These are phyloP conservation scores for Trididemnum clinides DNA, from an alignment of 23 tunicate species.

Conservation along the genomic window DNA sequence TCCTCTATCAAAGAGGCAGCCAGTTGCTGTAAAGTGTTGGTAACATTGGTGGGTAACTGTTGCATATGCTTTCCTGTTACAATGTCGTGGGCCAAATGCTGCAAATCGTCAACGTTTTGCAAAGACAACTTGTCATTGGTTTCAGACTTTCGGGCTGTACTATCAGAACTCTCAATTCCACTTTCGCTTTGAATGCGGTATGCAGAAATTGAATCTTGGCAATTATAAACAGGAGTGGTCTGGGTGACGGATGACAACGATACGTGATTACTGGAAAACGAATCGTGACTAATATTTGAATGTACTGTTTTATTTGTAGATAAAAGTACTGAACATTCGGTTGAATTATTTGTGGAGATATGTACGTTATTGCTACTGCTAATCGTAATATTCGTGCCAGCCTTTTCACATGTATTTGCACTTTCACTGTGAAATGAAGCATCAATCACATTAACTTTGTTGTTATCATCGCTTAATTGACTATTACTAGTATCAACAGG, in stretches of 20 bases:
- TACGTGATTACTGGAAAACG: no score
- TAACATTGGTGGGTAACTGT: conserved; percentile 53
- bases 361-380: no score
- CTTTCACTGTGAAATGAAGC: no score
- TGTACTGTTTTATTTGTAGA: no score
- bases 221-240: conserved; percentile 2
- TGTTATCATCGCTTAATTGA: no score
- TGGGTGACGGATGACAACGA: conserved; percentile 10
- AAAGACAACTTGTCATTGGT: neutral
- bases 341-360: no score
- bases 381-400: no score
- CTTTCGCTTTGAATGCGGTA: neutral
- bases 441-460: no score
- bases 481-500: no score
- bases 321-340: no score
- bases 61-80: conserved; percentile 44
- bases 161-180: neutral
- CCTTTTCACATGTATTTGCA: no score
- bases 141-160: neutral
- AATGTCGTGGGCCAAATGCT: conserved; percentile 38
- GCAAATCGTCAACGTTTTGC: conserved; percentile 17
- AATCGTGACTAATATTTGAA: no score
- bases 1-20: conserved; percentile 93
- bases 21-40: conserved; percentile 82
- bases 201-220: neutral